Conservation (phyloP, 2,113 vertebrate species). For the Notechis scutatus region DNA sequence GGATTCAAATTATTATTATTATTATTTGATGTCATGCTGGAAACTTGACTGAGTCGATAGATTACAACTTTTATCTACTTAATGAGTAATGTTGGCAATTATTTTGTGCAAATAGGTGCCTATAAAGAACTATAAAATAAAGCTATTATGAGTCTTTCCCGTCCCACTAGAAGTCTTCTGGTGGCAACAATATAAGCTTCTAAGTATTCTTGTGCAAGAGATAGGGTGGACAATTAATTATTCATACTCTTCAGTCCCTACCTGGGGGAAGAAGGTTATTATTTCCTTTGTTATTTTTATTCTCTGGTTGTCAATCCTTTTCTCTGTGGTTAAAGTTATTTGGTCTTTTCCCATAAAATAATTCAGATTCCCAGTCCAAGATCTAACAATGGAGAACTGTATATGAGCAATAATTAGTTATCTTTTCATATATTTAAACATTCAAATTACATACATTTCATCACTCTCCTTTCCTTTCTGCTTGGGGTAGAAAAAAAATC, state of each 20-base stretch:
- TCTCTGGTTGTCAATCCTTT: neutral
- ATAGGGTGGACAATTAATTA: neutral
- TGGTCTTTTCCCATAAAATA: neutral
- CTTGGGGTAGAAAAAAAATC: neutral
- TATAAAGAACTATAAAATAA: neutral
- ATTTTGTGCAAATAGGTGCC: neutral
- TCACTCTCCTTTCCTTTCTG: neutral
- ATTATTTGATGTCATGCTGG: neutral
- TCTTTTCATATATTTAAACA: neutral
- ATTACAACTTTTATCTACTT: constrained; percentile 11
- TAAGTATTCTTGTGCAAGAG: neutral
- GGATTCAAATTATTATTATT: neutral
- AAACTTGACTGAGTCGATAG: neutral
- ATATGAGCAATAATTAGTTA: neutral
- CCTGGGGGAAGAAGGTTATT: neutral
- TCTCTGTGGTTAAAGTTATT: neutral
- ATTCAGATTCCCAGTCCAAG: neutral
- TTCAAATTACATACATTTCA: neutral
- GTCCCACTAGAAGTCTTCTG: neutral
- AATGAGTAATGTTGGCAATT: constrained; percentile 1
- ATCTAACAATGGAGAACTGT: neutral
- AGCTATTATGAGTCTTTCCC: neutral
- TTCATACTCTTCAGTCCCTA: neutral
- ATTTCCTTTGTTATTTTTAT: neutral
- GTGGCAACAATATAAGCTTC: neutral